Evolutionary conservation across 2,113 vertebrate genomes (phyloP).

Genomic region (Pandion haliaetus): DNA sequence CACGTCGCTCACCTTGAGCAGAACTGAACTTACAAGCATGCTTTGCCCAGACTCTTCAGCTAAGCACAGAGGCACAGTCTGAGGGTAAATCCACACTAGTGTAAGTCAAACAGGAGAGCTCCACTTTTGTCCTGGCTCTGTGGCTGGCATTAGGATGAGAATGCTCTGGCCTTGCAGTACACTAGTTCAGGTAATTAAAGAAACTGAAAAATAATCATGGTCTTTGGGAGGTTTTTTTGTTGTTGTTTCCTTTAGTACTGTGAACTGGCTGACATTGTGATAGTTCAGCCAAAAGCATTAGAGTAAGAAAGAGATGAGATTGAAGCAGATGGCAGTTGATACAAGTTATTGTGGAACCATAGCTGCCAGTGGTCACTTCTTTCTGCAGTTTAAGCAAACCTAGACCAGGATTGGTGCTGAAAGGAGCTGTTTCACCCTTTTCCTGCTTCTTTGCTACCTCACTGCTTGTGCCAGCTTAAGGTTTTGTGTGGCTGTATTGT

Average conservation of each 20-base stretch:
- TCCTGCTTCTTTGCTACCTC: not conserved
- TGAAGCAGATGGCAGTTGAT: not conserved
- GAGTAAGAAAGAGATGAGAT: not conserved
- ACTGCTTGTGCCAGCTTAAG: not conserved
- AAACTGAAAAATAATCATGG: not conserved
- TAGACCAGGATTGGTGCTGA: not conserved
- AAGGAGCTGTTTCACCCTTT: not conserved
- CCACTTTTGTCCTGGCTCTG: not conserved
- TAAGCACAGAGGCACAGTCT: not conserved
- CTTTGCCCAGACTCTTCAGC: not conserved
- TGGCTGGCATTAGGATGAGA: not conserved
- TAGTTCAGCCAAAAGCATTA: not conserved
- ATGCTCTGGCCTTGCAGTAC: not conserved
- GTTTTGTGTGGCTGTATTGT: not conserved
- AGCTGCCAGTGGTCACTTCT: not conserved
- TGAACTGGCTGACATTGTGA: not conserved
- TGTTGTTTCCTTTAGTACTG: not conserved
- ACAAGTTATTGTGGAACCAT: fast-evolving
- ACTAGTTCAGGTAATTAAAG: not conserved
- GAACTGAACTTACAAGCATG: not conserved
- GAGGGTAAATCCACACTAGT: not conserved
- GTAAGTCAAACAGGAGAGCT: not conserved
- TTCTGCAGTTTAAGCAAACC: not conserved
- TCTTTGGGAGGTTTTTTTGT: not conserved
- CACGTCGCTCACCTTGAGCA: not conserved